A percentile compares a stretch with the other conserved stretches of the same genome.
Evolutionary conservation across 2,888 invertebrate genomes (phyloP).

Genomic region (Amphimallon solstitiale): DNA sequence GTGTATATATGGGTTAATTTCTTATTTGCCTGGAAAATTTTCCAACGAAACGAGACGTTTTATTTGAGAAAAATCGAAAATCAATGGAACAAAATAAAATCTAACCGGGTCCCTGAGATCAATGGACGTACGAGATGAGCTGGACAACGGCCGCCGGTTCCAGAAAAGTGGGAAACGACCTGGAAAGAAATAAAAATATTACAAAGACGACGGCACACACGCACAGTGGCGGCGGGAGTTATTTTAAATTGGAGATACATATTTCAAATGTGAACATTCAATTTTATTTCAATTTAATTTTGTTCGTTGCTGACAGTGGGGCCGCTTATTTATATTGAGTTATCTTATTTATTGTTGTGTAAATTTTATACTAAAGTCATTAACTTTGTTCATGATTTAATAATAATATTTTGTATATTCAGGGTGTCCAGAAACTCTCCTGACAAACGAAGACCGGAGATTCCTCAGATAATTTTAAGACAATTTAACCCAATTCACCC

Average conservation of each 20-base stretch:
- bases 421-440: too few species aligned
- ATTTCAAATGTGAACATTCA: too few species aligned
- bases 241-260: not conserved
- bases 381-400: too few species aligned
- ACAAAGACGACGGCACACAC: not conserved
- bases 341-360: too few species aligned
- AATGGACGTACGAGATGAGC: not conserved
- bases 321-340: too few species aligned
- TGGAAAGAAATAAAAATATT: not conserved
- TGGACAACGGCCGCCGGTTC: not conserved
- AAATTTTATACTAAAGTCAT: too few species aligned
- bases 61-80: constrained; percentile 12
- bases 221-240: not conserved
- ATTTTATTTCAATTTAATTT: too few species aligned
- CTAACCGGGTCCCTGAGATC: not conserved
- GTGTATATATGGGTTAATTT: not conserved
- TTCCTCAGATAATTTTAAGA: too few species aligned
- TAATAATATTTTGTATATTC: too few species aligned
- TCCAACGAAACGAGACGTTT: not conserved
- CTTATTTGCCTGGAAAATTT: not conserved
- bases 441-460: too few species aligned
- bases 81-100: constrained; percentile 6
- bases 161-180: not conserved
- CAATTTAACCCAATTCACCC: too few species aligned
- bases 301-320: too few species aligned